Conservation (phyloP, 2,888 invertebrate species). For the Cotesia congregata region DNA sequence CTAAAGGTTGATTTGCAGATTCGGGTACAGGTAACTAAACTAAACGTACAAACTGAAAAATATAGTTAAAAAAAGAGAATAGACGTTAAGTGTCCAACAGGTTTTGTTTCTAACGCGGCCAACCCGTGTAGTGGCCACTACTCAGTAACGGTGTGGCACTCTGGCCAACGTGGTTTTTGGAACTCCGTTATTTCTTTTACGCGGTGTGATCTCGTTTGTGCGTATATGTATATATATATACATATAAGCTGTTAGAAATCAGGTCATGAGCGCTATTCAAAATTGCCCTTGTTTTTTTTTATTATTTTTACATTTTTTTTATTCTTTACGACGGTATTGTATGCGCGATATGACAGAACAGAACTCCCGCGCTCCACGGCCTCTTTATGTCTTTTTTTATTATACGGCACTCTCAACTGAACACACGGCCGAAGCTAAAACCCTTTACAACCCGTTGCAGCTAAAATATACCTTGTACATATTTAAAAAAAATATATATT, state of each 20-base stretch:
- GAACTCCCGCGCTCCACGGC: neutral
- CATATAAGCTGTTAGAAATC: slow-evolving; percentile 40
- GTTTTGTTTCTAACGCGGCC: slow-evolving; percentile 66
- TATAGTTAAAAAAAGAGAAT: slow-evolving; percentile 7
- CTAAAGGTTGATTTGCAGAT: neutral
- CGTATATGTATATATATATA: slow-evolving; percentile 29
- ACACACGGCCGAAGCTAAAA: neutral
- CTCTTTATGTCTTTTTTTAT: neutral
- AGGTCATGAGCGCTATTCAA: slow-evolving; percentile 38
- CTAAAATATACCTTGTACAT: neutral
- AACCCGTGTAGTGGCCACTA: neutral
- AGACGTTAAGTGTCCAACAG: slow-evolving; percentile 55
- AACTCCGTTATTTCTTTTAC: slow-evolving; percentile 62
- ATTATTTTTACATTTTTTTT: slow-evolving; percentile 29
- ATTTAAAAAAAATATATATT: neutral
- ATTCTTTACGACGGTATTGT: slow-evolving; percentile 13
- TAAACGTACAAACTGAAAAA: neutral
- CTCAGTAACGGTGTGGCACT: slow-evolving; percentile 54
- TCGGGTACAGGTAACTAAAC: neutral
- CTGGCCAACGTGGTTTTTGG: slow-evolving; percentile 57
- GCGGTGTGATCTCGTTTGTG: slow-evolving; percentile 33
- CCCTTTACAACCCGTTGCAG: neutral
- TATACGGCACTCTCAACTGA: neutral
- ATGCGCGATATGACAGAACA: slow-evolving; percentile 1
- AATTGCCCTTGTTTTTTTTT: slow-evolving; percentile 38